Conservation (phyloP, 2,888 invertebrate genomes). For the Nephrotoma guestfalica region DNA sequence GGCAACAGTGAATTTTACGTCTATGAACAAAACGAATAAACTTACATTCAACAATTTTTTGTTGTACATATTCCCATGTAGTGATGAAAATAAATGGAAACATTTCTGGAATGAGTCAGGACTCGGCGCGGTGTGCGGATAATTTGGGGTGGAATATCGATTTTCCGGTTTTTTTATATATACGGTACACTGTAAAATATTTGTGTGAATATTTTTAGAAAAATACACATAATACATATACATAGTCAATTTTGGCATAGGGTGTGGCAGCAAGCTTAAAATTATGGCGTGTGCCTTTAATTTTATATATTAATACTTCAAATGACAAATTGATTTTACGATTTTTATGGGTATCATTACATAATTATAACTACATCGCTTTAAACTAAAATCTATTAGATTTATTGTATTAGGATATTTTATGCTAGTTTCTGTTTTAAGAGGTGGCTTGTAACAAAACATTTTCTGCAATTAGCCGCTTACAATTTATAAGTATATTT, state of each 20-base stretch:
- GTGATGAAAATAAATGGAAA: neutral
- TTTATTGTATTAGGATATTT: too few species aligned
- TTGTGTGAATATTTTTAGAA: neutral
- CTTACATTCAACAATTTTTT: neutral
- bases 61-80: neutral
- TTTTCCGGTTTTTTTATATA: neutral
- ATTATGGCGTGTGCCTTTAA: neutral
- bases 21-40: neutral
- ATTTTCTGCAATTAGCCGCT: too few species aligned
- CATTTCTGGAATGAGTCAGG: neutral
- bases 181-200: neutral
- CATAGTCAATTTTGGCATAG: neutral
- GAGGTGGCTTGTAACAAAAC: too few species aligned
- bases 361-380: too few species aligned
- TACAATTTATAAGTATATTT: too few species aligned
- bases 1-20: neutral
- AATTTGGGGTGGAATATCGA: neutral
- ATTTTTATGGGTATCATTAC: too few species aligned
- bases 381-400: too few species aligned
- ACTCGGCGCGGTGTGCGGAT: neutral
- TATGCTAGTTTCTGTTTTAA: too few species aligned
- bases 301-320: neutral
- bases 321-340: too few species aligned
- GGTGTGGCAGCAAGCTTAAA: neutral
- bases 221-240: neutral